These are phyloP conservation scores for Camponotus pennsylvanicus DNA, from an alignment of 1,140 invertebrate genomes.

Conservation along the genomic window DNA sequence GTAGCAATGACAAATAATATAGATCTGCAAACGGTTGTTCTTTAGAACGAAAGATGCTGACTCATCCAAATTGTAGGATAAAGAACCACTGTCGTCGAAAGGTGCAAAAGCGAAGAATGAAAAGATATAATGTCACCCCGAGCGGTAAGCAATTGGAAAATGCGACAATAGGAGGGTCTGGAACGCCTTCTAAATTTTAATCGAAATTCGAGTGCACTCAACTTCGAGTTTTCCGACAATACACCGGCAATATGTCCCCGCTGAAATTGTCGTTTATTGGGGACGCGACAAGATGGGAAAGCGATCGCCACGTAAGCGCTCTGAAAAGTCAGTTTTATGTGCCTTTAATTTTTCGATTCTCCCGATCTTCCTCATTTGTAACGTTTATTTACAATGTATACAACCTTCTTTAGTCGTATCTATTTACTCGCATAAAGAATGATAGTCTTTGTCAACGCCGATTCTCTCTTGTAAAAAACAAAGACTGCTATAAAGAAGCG, in stretches of 20 bases:
- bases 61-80: background rate
- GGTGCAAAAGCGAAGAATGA: slow-evolving; percentile 69
- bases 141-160: slow-evolving; percentile 75
- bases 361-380: background rate
- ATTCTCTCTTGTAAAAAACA: slow-evolving; percentile 55
- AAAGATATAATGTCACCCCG: slow-evolving; percentile 73
- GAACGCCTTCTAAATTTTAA: slow-evolving; percentile 79
- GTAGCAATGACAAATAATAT: background rate
- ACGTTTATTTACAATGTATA: background rate
- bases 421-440: background rate
- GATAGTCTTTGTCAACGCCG: slow-evolving; percentile 27
- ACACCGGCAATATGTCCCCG: slow-evolving; percentile 79
- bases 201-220: slow-evolving; percentile 83
- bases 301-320: slow-evolving; percentile 46
- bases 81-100: slow-evolving; percentile 73
- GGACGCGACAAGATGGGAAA: slow-evolving; percentile 57
- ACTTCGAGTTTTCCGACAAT: slow-evolving; percentile 82
- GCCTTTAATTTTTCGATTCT: slow-evolving; percentile 16
- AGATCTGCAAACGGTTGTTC: background rate
- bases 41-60: background rate
- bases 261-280: slow-evolving; percentile 82
- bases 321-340: slow-evolving; percentile 58
- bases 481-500: slow-evolving; percentile 63
- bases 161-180: slow-evolving; percentile 70
- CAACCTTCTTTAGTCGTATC: background rate